Evolutionary conservation across 2,888 invertebrate genomes (phyloP), one percentile per base, ranked within the genome.

Genomic region (Stictocephala bisonia): DNA sequence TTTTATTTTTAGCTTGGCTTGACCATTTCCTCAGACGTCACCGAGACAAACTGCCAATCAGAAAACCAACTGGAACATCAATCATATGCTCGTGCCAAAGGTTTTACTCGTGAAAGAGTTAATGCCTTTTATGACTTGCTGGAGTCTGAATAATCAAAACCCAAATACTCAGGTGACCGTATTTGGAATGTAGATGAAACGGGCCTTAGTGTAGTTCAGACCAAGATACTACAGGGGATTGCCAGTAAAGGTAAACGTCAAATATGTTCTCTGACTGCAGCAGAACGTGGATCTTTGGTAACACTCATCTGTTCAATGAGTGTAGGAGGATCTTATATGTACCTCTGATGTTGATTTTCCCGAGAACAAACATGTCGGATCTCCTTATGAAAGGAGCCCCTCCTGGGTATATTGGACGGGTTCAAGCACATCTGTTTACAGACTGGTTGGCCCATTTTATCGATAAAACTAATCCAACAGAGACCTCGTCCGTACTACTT

Each of bases 151-250:
- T 41, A 76, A 41, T 77, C 77, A 31, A 78, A 79, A 76, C 56
- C 78, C 35, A 76, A 80, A 2, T 48, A 48, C 18, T 22, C 48
- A 11, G 78, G 80, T 66, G 78, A 80, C 66, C 74, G 77, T 67
- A 80, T 82, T 53, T 83, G 78, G 71, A 83, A 82, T 72, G 80
- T 82, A 0, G 82, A 83, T 72, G 83, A 83, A 76, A 82, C 82
- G n/a, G 83, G 83, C 6, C 74, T 83, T 11, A 75, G 80, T 26
- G 77, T 80, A 13, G 81, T 82, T 3, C 82, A 78, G 74, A 80
- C 78, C 13, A 79, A 79, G 73, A 78, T 80, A 51, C 76, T 78
- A 13, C 67, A 81, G 75, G 77, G 82, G 22, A 72, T 82, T 26
- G 78, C 78, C 3, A 75, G 56, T 7, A 79, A 79, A 76, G 82